Percentiles rank a stretch among this genome's conserved stretches.
Evolutionary conservation across 2,797 vertebrate genomes (phyloP).

Genomic region (Sorex maritimensis): DNA sequence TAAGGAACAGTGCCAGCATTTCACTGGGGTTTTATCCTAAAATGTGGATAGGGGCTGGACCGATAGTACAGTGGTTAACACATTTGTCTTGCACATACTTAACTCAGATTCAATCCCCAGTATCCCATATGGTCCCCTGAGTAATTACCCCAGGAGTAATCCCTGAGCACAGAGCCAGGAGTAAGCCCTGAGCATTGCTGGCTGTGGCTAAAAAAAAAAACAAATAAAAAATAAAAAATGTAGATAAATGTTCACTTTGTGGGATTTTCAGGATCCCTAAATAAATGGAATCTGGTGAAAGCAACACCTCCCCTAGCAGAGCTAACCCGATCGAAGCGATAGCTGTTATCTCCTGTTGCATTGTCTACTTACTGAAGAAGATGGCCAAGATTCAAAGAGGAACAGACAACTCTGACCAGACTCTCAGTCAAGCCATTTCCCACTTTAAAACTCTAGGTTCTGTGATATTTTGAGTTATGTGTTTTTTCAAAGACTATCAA

Average conservation of each 20-base stretch:
- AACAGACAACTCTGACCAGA: neutral
- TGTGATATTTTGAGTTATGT: neutral
- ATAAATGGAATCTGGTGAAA: neutral
- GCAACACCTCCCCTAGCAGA: neutral
- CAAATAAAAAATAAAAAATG: no score
- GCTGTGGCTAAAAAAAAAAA: no score
- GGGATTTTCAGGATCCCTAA: neutral
- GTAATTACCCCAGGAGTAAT: no score
- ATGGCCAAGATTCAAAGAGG: neutral
- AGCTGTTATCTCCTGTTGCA: neutral
- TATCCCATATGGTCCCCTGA: no score
- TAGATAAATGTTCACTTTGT: neutral
- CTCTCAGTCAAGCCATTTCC: neutral
- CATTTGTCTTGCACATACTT: no score
- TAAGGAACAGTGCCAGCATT: neutral
- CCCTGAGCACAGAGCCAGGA: no score
- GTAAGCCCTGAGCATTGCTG: no score
- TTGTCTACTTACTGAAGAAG: neutral
- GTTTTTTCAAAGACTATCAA: slow-evolving; percentile 34
- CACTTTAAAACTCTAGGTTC: slow-evolving; percentile 16
- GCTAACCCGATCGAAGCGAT: neutral
- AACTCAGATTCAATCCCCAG: no score
- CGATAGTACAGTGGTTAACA: no score
- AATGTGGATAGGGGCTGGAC: no score
- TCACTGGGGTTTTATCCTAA: neutral